Percentiles rank a stretch among this genome's conserved stretches.
Conservation (phyloP, 1,140 invertebrate genomes). For the Drosophila baimaii region DNA sequence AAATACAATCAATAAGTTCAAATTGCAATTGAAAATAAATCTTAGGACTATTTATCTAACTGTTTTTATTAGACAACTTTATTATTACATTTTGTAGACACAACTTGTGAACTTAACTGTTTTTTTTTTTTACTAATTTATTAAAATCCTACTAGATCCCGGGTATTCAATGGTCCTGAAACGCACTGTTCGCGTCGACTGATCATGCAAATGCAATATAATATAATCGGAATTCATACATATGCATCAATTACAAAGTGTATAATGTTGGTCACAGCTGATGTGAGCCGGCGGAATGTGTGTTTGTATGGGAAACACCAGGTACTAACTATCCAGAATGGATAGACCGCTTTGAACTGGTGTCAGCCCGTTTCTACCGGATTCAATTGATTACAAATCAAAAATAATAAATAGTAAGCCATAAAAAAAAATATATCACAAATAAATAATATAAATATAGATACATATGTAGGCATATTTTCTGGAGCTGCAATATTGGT, state of each 20-base stretch:
- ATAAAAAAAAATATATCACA: too few species aligned
- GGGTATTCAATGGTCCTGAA: background rate
- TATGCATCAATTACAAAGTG: constrained; percentile 36
- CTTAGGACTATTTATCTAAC: too few species aligned
- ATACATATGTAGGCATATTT: background rate
- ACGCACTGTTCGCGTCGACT: constrained; percentile 15
- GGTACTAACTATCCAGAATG: constrained; percentile 21
- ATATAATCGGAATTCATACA: constrained; percentile 34
- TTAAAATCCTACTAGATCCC: background rate
- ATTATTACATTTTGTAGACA: too few species aligned
- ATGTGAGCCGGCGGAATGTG: constrained; percentile 25
- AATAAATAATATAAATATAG: too few species aligned
- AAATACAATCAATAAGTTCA: too few species aligned
- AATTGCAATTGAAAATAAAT: too few species aligned
- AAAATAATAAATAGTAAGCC: too few species aligned
- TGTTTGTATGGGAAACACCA: constrained; percentile 21
- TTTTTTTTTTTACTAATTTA: background rate
- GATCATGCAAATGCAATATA: constrained; percentile 33
- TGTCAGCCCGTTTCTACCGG: constrained; percentile 50
- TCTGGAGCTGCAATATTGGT: too few species aligned
- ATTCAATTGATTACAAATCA: background rate
- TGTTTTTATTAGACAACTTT: too few species aligned
- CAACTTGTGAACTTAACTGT: too few species aligned
- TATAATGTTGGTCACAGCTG: constrained; percentile 45
- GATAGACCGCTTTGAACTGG: constrained; percentile 44